Percentiles rank a stretch among this genome's conserved stretches.
Evolutionary conservation across 53 echinoderm and acorn worm genomes (phyloP).

Genomic region (Luidia sarsii): DNA sequence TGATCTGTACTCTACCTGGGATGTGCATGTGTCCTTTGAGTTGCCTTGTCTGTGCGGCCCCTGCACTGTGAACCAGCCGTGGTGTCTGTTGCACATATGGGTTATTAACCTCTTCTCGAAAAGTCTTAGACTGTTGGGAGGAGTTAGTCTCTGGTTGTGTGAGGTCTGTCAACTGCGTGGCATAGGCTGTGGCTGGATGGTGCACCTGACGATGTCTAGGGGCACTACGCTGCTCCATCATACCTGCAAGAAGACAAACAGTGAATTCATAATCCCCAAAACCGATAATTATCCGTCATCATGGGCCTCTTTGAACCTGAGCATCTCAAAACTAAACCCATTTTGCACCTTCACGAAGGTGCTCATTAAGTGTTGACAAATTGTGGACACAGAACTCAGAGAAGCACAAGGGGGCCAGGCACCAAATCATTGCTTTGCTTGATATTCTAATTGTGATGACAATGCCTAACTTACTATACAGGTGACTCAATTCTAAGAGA

Average conservation of each 20-base stretch:
- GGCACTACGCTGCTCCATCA: constrained; percentile 40
- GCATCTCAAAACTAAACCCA: too few relatives aligned
- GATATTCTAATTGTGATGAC: too few relatives aligned
- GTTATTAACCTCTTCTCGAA: constrained; percentile 40
- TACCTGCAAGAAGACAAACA: neutral
- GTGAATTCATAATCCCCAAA: too few relatives aligned
- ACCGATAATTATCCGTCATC: too few relatives aligned
- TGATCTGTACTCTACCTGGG: constrained; percentile 84
- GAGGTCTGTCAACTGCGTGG: constrained; percentile 93
- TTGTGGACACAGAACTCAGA: too few relatives aligned
- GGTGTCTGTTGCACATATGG: constrained; percentile 56
- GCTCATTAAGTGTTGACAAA: too few relatives aligned
- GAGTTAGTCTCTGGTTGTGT: constrained; percentile 40
- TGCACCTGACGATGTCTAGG: constrained; percentile 86
- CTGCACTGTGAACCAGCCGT: constrained; percentile 91
- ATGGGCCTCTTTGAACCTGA: too few relatives aligned
- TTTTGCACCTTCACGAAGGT: too few relatives aligned
- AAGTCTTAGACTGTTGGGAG: constrained; percentile 36
- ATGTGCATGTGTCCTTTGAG: constrained; percentile 62
- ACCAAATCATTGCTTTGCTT: too few relatives aligned
- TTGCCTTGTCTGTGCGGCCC: constrained; percentile 64
- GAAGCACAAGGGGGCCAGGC: too few relatives aligned
- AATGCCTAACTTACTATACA: too few relatives aligned
- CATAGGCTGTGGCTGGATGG: constrained; percentile 89
- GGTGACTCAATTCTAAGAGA: too few relatives aligned